Percentiles rank a stretch among this genome's conserved stretches.
Evolutionary conservation across 2,888 invertebrate genomes (phyloP).

Genomic region (Pammene aurita): DNA sequence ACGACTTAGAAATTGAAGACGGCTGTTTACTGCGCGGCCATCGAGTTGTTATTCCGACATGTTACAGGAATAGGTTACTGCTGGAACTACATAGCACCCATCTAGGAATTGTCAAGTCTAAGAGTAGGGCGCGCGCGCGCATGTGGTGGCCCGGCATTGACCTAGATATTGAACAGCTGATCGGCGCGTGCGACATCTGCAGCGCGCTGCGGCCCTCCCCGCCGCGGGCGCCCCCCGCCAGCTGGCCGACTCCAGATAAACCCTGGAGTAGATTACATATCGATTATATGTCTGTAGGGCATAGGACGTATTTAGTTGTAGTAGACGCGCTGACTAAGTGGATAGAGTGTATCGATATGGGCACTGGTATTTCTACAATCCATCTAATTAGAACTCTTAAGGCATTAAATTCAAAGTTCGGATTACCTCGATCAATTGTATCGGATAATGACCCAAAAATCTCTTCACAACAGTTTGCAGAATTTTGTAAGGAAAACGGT

Average conservation of each 20-base stretch:
- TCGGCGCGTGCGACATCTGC: slow-evolving; percentile 27
- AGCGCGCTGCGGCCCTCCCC: slow-evolving; percentile 28
- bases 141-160: slow-evolving; percentile 44
- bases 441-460: slow-evolving; percentile 43
- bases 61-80: slow-evolving; percentile 34
- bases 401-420: neutral
- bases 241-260: neutral
- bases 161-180: slow-evolving; percentile 15
- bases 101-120: slow-evolving; percentile 42
- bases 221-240: neutral
- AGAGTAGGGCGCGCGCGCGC: slow-evolving; percentile 21
- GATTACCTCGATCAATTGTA: neutral
- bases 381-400: neutral
- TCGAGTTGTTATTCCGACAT: slow-evolving; percentile 21
- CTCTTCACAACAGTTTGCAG: slow-evolving; percentile 41
- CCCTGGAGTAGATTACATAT: slow-evolving; percentile 14
- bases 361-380: neutral
- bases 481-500: slow-evolving; percentile 44
- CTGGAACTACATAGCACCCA: slow-evolving; percentile 41
- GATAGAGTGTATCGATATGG: slow-evolving; percentile 35
- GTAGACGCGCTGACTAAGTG: slow-evolving; percentile 5
- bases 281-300: slow-evolving; percentile 12
- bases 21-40: slow-evolving; percentile 21
- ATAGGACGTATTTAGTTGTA: slow-evolving; percentile 25
- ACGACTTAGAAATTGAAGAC: slow-evolving; percentile 6